Conservation (phyloP, 2,113 vertebrate genomes). For the Myiozetetes cayanensis region DNA sequence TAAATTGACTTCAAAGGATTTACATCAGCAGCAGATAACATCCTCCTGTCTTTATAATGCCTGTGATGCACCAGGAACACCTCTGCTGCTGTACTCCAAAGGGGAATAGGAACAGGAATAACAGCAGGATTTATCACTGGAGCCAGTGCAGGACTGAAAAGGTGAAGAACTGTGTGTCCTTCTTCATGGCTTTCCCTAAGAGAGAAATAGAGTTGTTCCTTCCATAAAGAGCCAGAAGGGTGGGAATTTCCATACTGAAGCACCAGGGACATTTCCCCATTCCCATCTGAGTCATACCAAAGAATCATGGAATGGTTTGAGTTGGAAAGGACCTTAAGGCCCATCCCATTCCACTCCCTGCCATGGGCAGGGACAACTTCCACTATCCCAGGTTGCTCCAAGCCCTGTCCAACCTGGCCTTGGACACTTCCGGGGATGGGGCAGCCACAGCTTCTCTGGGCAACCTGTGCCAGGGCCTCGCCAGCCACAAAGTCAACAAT, state of each 20-base stretch:
- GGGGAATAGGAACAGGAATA: not conserved
- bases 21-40: not conserved
- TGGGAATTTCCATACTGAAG: not conserved
- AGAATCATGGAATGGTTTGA: not conserved
- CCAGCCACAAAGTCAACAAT: not conserved
- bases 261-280: not conserved
- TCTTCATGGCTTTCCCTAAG: fast-evolving
- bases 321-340: not conserved
- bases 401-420: not conserved
- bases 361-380: not conserved
- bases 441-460: not conserved
- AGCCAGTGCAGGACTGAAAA: fast-evolving
- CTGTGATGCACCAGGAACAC: not conserved
- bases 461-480: fast-evolving
- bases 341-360: not conserved
- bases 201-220: not conserved
- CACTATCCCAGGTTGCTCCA: not conserved
- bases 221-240: not conserved
- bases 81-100: not conserved
- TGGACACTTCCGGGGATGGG: not conserved
- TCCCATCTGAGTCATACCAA: fast-evolving
- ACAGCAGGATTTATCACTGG: not conserved
- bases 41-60: not conserved
- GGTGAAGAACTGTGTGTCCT: not conserved
- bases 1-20: not conserved